Conservation (phyloP, 2,113 vertebrate genomes). For the Paraplagusia blochii region DNA sequence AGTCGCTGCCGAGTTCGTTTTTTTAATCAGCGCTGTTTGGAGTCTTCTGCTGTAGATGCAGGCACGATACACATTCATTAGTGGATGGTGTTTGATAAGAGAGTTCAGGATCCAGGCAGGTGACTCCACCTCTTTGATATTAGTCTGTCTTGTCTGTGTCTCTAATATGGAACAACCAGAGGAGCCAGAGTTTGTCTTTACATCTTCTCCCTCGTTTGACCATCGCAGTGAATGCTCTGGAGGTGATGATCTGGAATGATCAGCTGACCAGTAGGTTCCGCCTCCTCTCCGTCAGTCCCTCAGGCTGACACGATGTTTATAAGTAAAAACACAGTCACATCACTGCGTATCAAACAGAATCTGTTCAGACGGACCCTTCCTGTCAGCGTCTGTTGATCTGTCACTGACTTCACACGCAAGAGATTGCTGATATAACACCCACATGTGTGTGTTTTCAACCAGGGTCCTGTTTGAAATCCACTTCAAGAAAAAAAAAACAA, state of each 20-base stretch:
- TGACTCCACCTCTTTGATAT: constrained; percentile 30
- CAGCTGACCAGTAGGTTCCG: not conserved
- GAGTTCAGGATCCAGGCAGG: constrained; percentile 29
- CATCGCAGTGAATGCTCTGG: constrained; percentile 3
- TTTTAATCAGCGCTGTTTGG: constrained; percentile 20
- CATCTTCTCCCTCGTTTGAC: constrained; percentile 2
- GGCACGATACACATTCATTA: constrained; percentile 71
- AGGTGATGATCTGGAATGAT: constrained; percentile 4
- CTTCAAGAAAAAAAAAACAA: constrained; percentile 32
- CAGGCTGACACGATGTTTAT: not conserved
- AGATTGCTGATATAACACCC: constrained; percentile 1
- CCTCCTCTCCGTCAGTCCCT: not conserved
- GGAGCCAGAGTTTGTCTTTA: constrained; percentile 16
- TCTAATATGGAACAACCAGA: constrained; percentile 25
- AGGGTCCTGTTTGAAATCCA: constrained; percentile 20
- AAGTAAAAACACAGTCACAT: no score
- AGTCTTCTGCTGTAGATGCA: constrained; percentile 54
- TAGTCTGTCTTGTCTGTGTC: constrained; percentile 4
- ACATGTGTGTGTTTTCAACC: constrained; percentile 32
- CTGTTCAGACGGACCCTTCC: not conserved
- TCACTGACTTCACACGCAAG: constrained; percentile 11
- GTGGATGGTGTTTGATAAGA: constrained; percentile 41
- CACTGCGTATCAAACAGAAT: no score
- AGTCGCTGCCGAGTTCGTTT: constrained; percentile 30
- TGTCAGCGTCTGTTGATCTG: constrained; percentile 7